Evolutionary conservation across 2,113 vertebrate genomes (phyloP).

Genomic region (Elachura formosa): DNA sequence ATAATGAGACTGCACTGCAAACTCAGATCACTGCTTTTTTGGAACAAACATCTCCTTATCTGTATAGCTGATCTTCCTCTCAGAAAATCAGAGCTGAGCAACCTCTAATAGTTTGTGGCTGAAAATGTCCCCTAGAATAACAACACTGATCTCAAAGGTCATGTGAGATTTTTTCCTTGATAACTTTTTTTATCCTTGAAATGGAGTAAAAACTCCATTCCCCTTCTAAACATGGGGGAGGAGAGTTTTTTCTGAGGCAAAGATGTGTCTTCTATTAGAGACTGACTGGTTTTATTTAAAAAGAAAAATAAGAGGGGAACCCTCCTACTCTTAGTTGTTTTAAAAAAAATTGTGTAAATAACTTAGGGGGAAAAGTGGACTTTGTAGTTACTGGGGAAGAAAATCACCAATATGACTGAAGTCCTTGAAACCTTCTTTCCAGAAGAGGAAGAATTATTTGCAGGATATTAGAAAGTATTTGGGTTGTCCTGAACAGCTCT

Average conservation of each 20-base stretch:
- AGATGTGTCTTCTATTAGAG: neutral
- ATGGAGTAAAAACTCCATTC: neutral
- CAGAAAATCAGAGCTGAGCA: neutral
- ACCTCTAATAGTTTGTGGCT: neutral
- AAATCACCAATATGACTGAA: neutral
- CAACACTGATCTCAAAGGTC: neutral
- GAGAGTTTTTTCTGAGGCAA: neutral
- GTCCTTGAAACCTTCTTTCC: neutral
- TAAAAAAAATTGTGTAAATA: neutral
- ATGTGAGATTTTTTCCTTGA: neutral
- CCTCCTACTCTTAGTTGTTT: neutral
- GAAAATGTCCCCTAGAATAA: neutral
- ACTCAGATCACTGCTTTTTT: neutral
- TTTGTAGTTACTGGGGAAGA: neutral
- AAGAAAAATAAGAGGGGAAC: accelerated
- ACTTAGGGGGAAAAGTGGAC: neutral
- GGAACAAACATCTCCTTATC: neutral
- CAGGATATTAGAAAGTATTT: neutral
- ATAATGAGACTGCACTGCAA: neutral
- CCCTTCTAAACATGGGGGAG: neutral
- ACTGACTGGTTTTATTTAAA: neutral
- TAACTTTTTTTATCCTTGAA: neutral
- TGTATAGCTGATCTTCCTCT: neutral
- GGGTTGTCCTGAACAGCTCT: accelerated
- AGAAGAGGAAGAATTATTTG: neutral